Evolutionary conservation across 2,113 vertebrate genomes (phyloP).

Genomic region (Promerops cafer): DNA sequence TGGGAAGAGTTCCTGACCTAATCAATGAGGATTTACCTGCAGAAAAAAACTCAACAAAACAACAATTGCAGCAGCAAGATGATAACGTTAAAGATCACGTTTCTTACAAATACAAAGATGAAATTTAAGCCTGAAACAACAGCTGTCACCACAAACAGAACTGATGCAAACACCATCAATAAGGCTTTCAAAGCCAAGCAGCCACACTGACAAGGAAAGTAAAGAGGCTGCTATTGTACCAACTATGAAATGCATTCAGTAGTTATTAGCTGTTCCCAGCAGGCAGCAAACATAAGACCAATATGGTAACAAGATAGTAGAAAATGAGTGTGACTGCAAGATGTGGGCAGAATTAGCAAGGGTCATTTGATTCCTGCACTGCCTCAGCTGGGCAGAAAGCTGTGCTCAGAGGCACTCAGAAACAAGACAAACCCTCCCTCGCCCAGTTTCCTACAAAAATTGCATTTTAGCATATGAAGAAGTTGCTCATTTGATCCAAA

Average conservation of each 20-base stretch:
- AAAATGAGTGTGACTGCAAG: constrained; percentile 8
- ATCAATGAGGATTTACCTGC: neutral
- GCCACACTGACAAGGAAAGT: neutral
- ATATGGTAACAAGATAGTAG: constrained; percentile 28
- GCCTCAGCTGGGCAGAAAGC: neutral
- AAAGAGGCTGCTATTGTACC: constrained; percentile 16
- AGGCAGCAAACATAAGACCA: constrained; percentile 26
- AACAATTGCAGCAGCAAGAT: neutral
- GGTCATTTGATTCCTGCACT: neutral
- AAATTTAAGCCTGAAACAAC: constrained; percentile 23
- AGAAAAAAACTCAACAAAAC: neutral
- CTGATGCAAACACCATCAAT: constrained; percentile 24
- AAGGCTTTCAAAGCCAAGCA: constrained; percentile 30
- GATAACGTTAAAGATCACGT: neutral
- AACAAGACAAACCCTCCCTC: neutral
- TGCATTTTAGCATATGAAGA: neutral
- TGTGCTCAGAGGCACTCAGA: neutral
- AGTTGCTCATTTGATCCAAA: neutral
- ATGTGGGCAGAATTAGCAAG: constrained; percentile 12
- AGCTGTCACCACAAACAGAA: constrained; percentile 34
- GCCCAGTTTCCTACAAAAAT: neutral
- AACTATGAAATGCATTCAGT: neutral
- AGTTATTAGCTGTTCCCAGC: constrained; percentile 30
- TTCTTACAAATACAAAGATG: neutral
- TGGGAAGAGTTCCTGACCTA: neutral